phyloP scores from a whole-genome alignment of 2,888 invertebrate species.

The Ptycholaimellus sp. region DNA sequence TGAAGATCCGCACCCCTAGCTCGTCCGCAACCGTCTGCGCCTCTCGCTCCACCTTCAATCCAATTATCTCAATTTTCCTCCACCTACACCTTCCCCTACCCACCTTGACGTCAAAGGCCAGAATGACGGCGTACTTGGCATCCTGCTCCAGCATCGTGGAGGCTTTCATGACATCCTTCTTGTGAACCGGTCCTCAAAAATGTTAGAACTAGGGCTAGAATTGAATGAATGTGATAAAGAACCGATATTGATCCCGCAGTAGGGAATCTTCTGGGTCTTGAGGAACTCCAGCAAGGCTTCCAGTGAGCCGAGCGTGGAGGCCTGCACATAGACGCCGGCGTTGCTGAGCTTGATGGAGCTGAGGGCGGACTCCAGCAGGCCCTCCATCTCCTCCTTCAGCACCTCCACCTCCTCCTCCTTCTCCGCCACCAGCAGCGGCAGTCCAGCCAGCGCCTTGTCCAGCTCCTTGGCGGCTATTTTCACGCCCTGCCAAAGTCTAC shows the following conservation, averaged over 20 bases:
- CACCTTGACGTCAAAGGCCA: constrained; percentile 89
- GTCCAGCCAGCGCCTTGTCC: constrained; percentile 81
- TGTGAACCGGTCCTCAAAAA: constrained; percentile 98
- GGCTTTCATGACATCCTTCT: constrained; percentile 95
- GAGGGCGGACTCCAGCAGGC: constrained; percentile 61
- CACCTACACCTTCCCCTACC: no score
- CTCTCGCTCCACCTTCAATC: constrained; percentile 76
- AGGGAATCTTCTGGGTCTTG: constrained; percentile 69
- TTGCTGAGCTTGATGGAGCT: constrained; percentile 69
- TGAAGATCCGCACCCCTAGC: constrained; percentile 74
- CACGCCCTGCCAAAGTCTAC: no score
- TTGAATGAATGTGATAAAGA: no score
- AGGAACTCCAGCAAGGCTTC: constrained; percentile 86
- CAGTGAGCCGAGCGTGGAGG: constrained; percentile 90
- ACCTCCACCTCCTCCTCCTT: constrained; percentile 80
- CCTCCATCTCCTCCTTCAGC: constrained; percentile 57
- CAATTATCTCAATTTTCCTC: no score
- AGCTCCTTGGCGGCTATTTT: constrained; percentile 93
- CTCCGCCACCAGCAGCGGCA: constrained; percentile 69
- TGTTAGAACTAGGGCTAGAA: no score
- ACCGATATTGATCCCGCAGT: constrained; percentile 89
- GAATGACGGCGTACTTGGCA: constrained; percentile 66
- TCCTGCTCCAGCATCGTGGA: constrained; percentile 99
- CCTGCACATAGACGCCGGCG: constrained; percentile 89
- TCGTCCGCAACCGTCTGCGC: constrained; percentile 90